A percentile compares a stretch with the other conserved stretches of the same genome.
phyloP scores from a whole-genome alignment of 2,113 vertebrate genomes.

The Amphiprion ocellaris region DNA sequence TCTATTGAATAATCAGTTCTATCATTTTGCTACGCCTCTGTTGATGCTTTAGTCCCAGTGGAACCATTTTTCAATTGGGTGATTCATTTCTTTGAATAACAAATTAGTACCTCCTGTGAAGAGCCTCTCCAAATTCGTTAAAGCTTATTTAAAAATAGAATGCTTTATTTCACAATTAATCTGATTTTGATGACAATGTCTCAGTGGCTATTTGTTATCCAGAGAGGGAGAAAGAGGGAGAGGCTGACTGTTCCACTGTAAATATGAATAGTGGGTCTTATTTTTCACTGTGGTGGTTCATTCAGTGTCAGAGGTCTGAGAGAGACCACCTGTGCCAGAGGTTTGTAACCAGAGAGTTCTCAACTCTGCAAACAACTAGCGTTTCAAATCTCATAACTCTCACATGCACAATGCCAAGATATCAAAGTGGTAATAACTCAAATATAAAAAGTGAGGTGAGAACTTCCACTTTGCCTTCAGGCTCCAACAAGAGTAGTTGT shows the following conservation, averaged over 20 bases:
- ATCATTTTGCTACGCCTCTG: constrained; percentile 52
- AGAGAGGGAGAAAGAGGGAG: constrained; percentile 6
- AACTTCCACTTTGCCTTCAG: constrained; percentile 39
- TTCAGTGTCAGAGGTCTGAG: constrained; percentile 63
- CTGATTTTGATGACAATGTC: constrained; percentile 57
- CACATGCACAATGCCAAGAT: constrained; percentile 46
- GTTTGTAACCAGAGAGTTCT: constrained; percentile 67
- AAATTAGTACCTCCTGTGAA: constrained; percentile 58
- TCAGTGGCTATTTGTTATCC: constrained; percentile 42
- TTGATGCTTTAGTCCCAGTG: constrained; percentile 52
- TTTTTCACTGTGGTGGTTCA: constrained; percentile 64
- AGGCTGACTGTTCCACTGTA: constrained; percentile 58
- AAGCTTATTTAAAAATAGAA: constrained; percentile 29
- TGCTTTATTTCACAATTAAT: constrained; percentile 42
- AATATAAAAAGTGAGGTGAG: constrained; percentile 39
- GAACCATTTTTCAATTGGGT: constrained; percentile 70
- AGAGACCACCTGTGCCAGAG: constrained; percentile 74
- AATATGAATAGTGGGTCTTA: constrained; percentile 62
- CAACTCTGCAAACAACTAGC: constrained; percentile 30
- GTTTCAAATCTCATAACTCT: constrained; percentile 61
- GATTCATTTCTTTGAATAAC: constrained; percentile 66
- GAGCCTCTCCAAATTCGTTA: constrained; percentile 18
- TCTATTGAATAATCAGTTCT: constrained; percentile 65
- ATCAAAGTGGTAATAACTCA: constrained; percentile 62
- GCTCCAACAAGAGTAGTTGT: neutral